Evolutionary conservation across 2,113 vertebrate species (phyloP).

Genomic region (Benitochromis conjunctus): DNA sequence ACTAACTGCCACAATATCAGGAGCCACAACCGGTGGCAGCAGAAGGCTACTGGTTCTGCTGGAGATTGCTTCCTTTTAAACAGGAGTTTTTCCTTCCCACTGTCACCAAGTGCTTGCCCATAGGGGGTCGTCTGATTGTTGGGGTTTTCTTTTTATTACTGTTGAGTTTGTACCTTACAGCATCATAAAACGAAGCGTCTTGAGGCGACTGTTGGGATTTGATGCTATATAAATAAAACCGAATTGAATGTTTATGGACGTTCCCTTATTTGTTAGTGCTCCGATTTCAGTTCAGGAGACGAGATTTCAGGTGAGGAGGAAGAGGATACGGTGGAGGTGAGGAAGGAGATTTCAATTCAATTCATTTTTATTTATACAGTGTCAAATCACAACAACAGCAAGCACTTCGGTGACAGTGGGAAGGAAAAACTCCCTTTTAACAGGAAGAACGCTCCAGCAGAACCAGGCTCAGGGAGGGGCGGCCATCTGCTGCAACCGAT

Average conservation of each 20-base stretch:
- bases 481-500: not conserved
- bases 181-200: not conserved
- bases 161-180: not conserved
- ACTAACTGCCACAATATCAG: not conserved
- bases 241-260: not conserved
- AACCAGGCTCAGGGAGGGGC: not conserved
- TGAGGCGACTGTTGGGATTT: not conserved
- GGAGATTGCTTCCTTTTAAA: not conserved
- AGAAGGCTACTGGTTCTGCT: not conserved
- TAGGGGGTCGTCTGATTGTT: accelerated
- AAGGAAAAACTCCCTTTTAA: not conserved
- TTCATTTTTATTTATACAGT: not conserved
- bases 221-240: not conserved
- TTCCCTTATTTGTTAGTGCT: not conserved
- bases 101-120: accelerated
- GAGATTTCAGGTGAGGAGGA: not conserved
- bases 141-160: not conserved
- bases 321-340: not conserved
- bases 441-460: not conserved
- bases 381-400: not conserved
- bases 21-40: not conserved
- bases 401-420: not conserved
- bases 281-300: not conserved
- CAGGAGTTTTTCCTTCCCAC: not conserved
- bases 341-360: not conserved